Evolutionary conservation across 2,113 vertebrate species (phyloP), one percentile per base, ranked within the genome.

Genomic region (Trachemys scripta): DNA sequence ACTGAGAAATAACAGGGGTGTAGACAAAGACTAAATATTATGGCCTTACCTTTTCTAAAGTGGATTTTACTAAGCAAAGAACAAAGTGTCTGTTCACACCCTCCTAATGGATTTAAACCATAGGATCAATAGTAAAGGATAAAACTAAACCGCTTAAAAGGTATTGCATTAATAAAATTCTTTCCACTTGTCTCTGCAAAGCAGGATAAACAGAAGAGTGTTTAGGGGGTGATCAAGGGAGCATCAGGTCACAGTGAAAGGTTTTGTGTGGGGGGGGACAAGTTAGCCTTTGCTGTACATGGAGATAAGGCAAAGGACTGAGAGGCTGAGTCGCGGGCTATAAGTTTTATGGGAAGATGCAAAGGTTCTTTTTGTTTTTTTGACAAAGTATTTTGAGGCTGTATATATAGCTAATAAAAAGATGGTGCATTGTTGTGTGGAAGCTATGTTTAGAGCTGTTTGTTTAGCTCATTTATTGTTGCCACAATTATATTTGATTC

Each of bases 141-240:
- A 97, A 97, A 96, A 96, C 93, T 94, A 96, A 98, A 97, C 88
- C 80, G 91, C 91, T 97, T 96, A 94, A 94, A 96, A 96, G 80
- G 89, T 82, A 95, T 96, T 93, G 88, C 72, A 51, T 95, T 95
- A 95, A 92, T 92, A 92, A 94, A 95, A 95, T 95, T 87, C 95
- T 90, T 97, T 96, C 91, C 90, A 95, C 85, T 95, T 94, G 90
- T 89, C 84, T 97, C 88, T 87, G 62, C 89, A 96, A 91, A 96
- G 87, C 85, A 95, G 95, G 90, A 97, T 97, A 96, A 97, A 97
- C 91, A 97, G 79, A 93, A 7, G 25, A 86, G 87, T 90, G n/a
- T 98, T 96, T 96, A 82, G 84, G 54, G 57, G 87, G 84, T 97
- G 91, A 98, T 96, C 96, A 97, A 92, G 62, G 93, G 91, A 98